Conservation (phyloP, 2,797 vertebrate species). For the Bufotes viridis region DNA sequence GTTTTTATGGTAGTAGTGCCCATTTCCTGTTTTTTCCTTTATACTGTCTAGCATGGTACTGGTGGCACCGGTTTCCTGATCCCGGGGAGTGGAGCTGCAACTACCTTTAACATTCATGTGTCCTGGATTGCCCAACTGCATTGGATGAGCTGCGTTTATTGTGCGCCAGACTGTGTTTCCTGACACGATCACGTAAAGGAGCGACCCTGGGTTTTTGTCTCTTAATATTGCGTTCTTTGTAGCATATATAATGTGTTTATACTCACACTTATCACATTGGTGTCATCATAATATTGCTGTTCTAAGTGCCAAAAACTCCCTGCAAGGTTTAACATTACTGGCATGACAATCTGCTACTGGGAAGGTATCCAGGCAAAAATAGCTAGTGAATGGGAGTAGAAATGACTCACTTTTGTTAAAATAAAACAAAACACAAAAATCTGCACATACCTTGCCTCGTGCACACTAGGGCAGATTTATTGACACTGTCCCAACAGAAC, state of each 20-base stretch:
- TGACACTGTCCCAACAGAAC: background rate
- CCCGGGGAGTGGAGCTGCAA: too few relatives aligned
- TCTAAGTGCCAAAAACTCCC: conserved; percentile 8
- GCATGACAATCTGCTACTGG: conserved; percentile 12
- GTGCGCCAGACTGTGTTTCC: too few relatives aligned
- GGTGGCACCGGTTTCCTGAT: too few relatives aligned
- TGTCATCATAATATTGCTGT: conserved; percentile 23
- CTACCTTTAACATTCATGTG: too few relatives aligned
- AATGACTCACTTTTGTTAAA: conserved; percentile 12
- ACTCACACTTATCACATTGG: conserved; percentile 7
- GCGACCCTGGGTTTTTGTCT: too few relatives aligned
- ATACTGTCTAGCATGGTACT: too few relatives aligned
- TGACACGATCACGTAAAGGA: too few relatives aligned
- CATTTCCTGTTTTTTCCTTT: too few relatives aligned
- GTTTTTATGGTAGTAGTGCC: too few relatives aligned
- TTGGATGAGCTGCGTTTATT: too few relatives aligned
- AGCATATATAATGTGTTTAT: background rate
- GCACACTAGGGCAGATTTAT: background rate
- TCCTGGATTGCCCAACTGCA: too few relatives aligned
- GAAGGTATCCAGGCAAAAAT: conserved; percentile 10
- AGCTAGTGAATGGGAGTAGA: background rate
- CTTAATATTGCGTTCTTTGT: background rate
- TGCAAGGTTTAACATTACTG: background rate
- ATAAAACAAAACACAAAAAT: background rate
- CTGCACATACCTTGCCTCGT: background rate